Evolutionary conservation across 2,888 invertebrate genomes (phyloP), one percentile per base, ranked within the genome.

Genomic region (Neoitamus cyanurus): DNA sequence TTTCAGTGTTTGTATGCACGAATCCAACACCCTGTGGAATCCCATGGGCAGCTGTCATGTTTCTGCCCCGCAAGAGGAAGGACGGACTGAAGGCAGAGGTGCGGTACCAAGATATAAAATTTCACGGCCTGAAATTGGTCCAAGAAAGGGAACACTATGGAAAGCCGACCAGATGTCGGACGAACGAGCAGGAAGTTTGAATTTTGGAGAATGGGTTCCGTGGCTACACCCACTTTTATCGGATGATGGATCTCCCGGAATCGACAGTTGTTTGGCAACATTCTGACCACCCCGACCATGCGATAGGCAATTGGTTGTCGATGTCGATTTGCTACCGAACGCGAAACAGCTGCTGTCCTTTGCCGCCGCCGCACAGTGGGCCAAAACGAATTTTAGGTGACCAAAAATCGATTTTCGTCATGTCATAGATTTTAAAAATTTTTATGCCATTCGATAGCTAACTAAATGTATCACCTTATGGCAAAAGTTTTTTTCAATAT

Each of bases 181-280:
- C 13, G 20, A 34, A 13, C n/a, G 28, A 28, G 42, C 28, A 28
- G 73, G 25, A 42, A 36, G 11, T 15, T 36, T 20, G 36, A 73
- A 73, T 36, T 36, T 36, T 15, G 1, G 13, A 36, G 73, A 34
- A 20, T 36, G 36, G 31, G 68, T 37, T 36, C 13, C 25, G n/a
- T 20, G 30, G 73, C 7, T 11, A 73, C 34, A 75, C 75, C 75
- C 75, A 75, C 13, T 28, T 25, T 28, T 75, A 25, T 75, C 20
- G 20, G 15, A 42, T 5, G 11, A 42, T 42, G 3, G 36, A 25
- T 75, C 20, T 25, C 28, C 28, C 11, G 28, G 25, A 75, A 75
- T 37, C 25, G 75, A 75, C 75, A 42, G 11, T 75, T 75, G 75
- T 25, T 37, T 73, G 73, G 73, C 25, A 58, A 58, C 58, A 7